These are phyloP conservation scores for Platysternon megacephalum DNA, from an alignment of 2,113 vertebrate genomes.

Conservation along the genomic window DNA sequence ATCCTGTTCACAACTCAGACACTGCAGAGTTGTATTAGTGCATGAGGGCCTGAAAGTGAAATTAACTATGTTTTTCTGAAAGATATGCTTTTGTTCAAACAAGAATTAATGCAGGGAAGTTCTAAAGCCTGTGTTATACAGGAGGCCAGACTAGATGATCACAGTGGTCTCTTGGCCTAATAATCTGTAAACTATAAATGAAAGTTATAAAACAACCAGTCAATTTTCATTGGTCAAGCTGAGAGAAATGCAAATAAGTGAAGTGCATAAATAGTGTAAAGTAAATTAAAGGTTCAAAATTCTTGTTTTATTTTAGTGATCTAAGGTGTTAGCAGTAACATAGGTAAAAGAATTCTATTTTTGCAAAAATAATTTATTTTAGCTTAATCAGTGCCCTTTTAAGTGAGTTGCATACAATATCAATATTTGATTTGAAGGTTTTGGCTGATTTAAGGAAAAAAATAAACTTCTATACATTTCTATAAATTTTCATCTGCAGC, in stretches of 20 bases:
- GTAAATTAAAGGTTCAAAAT: neutral
- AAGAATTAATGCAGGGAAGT: neutral
- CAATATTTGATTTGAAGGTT: neutral
- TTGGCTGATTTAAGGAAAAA: neutral
- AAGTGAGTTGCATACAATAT: neutral
- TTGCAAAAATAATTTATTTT: neutral
- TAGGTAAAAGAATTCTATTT: neutral
- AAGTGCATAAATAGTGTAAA: neutral
- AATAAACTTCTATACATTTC: neutral
- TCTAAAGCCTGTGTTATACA: neutral
- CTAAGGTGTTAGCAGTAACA: neutral
- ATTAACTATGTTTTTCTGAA: neutral
- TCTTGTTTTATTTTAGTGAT: neutral
- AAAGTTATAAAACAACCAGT: neutral
- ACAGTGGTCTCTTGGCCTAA: neutral
- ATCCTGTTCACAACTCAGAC: neutral
- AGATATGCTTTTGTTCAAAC: neutral
- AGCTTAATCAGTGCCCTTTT: neutral
- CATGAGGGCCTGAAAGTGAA: neutral
- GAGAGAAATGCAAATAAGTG: neutral
- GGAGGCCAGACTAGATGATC: neutral
- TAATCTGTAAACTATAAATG: neutral
- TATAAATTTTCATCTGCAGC: constrained; percentile 27
- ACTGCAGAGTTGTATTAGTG: neutral
- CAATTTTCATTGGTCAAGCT: neutral